Evolutionary conservation across 2,797 vertebrate species (phyloP), one percentile per base, ranked within the genome.

Genomic region (Parauchenoglanis ngamensis): DNA sequence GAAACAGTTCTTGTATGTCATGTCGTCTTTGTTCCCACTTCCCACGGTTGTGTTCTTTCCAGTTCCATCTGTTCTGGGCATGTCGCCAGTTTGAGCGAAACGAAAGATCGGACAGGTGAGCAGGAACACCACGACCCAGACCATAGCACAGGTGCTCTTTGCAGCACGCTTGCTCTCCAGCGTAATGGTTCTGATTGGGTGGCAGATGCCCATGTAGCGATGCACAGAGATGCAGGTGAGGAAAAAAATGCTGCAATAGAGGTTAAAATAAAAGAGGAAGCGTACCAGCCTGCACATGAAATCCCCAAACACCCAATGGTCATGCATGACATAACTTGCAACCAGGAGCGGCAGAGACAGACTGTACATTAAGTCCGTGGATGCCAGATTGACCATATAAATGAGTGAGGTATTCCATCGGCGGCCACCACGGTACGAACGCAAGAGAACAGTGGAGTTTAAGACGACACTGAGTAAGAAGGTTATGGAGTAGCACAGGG

Each of bases 181-280:
- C 44, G 95, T 94, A 91, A 97, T 95, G 87, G 94, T 95, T 89
- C 93, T 94, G 93, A 97, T 96, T 0, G 96, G 96, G 83, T 97
- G 96, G 91, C 96, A 96, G 93, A 97, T 96, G 15, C 96, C 96
- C 92, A 96, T 91, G 90, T 97, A 97, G 88, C 96, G 96, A 90
- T 87, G 91, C 88, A 94, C 95, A 1, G 96, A 97, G 91, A 97
- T 97, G 86, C 96, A 96, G 28, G 96, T 96, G 92, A 96, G 96
- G 92, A 97, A 96, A 92, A 96, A 96, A 90, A 96, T 96, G 88
- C 96, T 96, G 93, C 96, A 96, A 92, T 96, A 96, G 54, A 96
- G 95, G 91, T 97, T 97, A 79, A 97, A 96, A 91, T 97, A 97
- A 92, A 97, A 97, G 21, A 97, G 95, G 84, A 97, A 97, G 4